Evolutionary conservation across 2,888 invertebrate species (phyloP).

Genomic region (Sabellastarte sp.): DNA sequence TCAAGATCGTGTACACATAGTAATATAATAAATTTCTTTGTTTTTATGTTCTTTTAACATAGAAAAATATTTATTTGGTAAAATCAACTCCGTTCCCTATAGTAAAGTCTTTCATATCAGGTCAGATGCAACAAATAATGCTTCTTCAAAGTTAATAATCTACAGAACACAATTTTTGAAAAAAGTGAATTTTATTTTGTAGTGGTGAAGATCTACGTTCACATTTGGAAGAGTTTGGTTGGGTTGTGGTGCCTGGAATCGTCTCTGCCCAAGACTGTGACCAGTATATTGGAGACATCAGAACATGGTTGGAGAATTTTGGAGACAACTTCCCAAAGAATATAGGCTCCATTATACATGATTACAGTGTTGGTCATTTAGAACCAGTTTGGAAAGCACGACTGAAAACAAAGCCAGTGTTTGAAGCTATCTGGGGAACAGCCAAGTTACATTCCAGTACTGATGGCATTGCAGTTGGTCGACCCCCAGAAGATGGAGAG

Average conservation of each 20-base stretch:
- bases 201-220: no score
- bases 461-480: slow-evolving; percentile 47
- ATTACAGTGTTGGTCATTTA: slow-evolving; percentile 40
- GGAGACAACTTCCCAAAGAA: slow-evolving; percentile 28
- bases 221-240: no score
- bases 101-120: no score
- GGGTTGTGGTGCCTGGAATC: slow-evolving; percentile 36
- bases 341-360: slow-evolving; percentile 37
- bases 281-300: slow-evolving; percentile 29
- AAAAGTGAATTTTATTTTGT: no score
- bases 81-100: no score
- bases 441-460: slow-evolving; percentile 43
- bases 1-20: no score
- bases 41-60: no score
- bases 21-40: no score
- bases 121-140: no score
- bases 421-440: slow-evolving; percentile 45
- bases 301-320: slow-evolving; percentile 37
- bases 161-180: no score
- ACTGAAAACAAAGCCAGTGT: slow-evolving; percentile 39
- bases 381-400: slow-evolving; percentile 42
- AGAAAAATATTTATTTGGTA: no score
- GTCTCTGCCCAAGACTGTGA: slow-evolving; percentile 34
- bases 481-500: slow-evolving; percentile 44
- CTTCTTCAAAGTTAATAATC: no score